Evolutionary conservation across 2,888 invertebrate species (phyloP), one percentile per base, ranked within the genome.

Genomic region (Ochropleura plecta): DNA sequence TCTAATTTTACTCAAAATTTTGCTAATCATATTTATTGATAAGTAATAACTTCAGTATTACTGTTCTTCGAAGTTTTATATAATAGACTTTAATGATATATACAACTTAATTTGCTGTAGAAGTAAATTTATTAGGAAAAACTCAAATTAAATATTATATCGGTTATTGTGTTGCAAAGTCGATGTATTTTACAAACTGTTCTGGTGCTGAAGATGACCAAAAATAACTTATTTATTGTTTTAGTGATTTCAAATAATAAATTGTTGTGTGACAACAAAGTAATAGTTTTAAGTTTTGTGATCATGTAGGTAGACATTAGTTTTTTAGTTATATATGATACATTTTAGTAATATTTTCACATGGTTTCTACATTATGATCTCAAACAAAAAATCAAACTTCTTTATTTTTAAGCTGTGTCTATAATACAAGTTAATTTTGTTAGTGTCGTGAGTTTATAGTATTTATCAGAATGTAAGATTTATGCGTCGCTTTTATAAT

Each of bases 171-270:
- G 51, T 79, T 70, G 68, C 69, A 76, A 78, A 75, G 69, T 77
- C 67, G 70, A 59, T 40, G 55, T 60, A 70, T 60, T 73, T 67
- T 82, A 82, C 67, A 77, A 86, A 83, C 63, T 76, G 63, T 75
- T 76, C 51, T 79, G 81, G 86, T 88, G 85, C 88, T 88, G 76
- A 73, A 68, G 64, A 63, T 68, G 77, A 88, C 86, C 84, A 88
- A 87, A 82, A 69, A 73, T 81, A 51, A 62, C 6, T 64, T 62
- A 59, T 60, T 70, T 70, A 10, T 65, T 66, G n/a, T 75, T 77
- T 73, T 57, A 16, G 63, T 42, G 48, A 48, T 78, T 69, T 55
- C 44, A 55, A 59, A 49, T 76, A 64, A 42, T 60, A 71, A 30
- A 80, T 80, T 68, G 73, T 80, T 76, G 42, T 65, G 46, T 20